These are phyloP conservation scores for Dissostichus mawsoni DNA, from an alignment of 2,113 vertebrate genomes.

Conservation along the genomic window DNA sequence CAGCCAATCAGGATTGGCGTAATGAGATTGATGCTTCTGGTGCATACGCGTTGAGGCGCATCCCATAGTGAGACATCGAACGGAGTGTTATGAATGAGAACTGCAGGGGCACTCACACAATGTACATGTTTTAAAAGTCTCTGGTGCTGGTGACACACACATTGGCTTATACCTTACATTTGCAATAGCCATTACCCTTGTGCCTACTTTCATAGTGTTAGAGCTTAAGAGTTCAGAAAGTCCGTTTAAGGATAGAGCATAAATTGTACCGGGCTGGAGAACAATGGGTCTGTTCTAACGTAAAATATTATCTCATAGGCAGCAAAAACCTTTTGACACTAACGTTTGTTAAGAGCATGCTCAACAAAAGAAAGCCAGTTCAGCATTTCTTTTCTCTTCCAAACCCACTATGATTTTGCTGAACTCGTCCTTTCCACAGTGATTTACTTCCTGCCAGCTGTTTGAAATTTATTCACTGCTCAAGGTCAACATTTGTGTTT, in stretches of 20 bases:
- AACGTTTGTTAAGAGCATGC: conserved; percentile 70
- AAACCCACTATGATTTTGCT: conserved; percentile 62
- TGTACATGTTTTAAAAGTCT: background rate
- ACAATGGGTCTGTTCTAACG: conserved; percentile 37
- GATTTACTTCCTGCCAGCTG: conserved; percentile 52
- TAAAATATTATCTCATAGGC: conserved; percentile 38
- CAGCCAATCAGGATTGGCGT: too few relatives aligned
- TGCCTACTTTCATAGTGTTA: background rate
- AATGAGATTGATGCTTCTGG: too few relatives aligned
- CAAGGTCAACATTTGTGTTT: conserved; percentile 56
- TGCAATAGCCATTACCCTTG: conserved; percentile 6
- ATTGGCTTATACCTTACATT: background rate
- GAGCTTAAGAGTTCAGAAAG: conserved; percentile 27
- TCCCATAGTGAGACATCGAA: too few relatives aligned
- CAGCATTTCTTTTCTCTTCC: conserved; percentile 63
- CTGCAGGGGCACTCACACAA: background rate
- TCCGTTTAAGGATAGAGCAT: conserved; percentile 21
- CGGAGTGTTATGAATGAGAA: too few relatives aligned
- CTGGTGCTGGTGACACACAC: background rate
- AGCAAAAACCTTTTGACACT: conserved; percentile 57
- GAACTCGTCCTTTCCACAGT: conserved; percentile 57
- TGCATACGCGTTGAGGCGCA: too few relatives aligned
- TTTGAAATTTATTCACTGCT: conserved; percentile 43
- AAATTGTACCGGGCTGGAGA: conserved; percentile 38
- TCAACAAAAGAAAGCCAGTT: conserved; percentile 71